phyloP scores from a whole-genome alignment of 2,113 vertebrate species.

The Diglossa brunneiventris region DNA sequence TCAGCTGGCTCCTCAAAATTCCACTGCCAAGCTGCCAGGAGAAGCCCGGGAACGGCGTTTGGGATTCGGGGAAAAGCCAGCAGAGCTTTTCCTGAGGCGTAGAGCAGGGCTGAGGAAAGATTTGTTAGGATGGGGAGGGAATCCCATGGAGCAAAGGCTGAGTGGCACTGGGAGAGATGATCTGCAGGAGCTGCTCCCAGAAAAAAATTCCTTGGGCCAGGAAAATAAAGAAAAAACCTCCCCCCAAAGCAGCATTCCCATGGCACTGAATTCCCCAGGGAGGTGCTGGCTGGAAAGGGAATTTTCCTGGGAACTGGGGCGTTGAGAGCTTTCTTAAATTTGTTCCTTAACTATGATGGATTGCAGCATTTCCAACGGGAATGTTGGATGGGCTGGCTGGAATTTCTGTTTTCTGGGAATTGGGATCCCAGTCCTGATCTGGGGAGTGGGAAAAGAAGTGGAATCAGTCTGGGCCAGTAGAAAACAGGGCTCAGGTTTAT shows the following conservation, averaged over 20 bases:
- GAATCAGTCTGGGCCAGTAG: fast-evolving
- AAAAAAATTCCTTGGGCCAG: not conserved
- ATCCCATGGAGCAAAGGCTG: fast-evolving
- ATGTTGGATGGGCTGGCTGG: not conserved
- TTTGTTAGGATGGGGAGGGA: not conserved
- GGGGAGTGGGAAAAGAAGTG: too few relatives aligned
- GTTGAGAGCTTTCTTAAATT: not conserved
- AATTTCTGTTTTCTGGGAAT: not conserved
- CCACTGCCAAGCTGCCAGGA: not conserved
- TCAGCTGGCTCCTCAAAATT: not conserved
- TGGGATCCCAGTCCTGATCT: not conserved
- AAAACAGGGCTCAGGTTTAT: not conserved
- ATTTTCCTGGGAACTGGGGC: not conserved
- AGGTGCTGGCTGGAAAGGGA: not conserved
- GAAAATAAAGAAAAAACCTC: not conserved
- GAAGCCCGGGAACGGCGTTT: fast-evolving
- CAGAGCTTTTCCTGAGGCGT: not conserved
- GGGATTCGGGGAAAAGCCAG: not conserved
- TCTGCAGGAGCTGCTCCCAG: not conserved
- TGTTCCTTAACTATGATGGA: conserved; percentile 3
- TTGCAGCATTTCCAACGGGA: not conserved
- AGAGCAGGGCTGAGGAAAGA: fast-evolving
- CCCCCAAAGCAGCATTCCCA: not conserved
- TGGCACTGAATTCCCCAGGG: not conserved
- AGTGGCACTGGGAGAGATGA: fast-evolving